These are phyloP conservation scores for Habrosyne pyritoides DNA, from an alignment of 2,888 invertebrate species.

Conservation along the genomic window DNA sequence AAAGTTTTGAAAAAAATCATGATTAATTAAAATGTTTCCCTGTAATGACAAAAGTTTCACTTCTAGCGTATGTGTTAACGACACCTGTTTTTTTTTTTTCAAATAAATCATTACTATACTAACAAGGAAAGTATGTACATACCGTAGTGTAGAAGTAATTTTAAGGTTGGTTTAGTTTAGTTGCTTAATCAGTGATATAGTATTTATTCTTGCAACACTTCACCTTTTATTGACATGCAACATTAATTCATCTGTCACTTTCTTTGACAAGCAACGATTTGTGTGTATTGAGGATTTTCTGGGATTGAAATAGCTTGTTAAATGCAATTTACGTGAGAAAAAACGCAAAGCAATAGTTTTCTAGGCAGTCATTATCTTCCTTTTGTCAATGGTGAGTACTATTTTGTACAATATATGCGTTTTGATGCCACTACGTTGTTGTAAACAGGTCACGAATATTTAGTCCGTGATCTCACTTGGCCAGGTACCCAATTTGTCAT, in stretches of 20 bases:
- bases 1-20: no score
- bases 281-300: not conserved
- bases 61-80: no score
- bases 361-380: not conserved
- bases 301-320: not conserved
- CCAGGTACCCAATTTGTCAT: constrained; percentile 25
- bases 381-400: constrained; percentile 1
- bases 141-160: no score
- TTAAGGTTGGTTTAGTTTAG: no score
- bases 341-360: not conserved
- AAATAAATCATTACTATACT: no score
- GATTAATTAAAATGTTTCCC: no score
- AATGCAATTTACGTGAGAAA: not conserved
- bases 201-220: no score
- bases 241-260: not conserved
- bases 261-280: not conserved
- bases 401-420: not conserved
- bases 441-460: constrained; percentile 17
- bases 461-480: constrained; percentile 36
- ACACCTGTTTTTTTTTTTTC: no score
- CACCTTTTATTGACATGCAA: no score
- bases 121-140: no score
- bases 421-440: not conserved
- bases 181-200: no score
- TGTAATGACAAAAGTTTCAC: no score